Evolutionary conservation across 2,797 vertebrate species (phyloP).

Genomic region (Gymnoscopelus microlampas): DNA sequence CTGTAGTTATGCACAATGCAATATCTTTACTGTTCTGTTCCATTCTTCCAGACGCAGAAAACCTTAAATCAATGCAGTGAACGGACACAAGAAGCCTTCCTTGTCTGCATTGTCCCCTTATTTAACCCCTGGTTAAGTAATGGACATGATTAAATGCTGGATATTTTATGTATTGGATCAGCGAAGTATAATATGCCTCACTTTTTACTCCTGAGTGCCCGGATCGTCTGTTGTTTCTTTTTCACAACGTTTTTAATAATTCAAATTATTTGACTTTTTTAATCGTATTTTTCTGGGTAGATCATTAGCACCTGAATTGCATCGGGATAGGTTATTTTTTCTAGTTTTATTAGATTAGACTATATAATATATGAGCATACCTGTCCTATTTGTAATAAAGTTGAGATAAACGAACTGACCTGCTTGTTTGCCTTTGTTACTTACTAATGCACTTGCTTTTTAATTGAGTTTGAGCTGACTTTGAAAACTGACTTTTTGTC

Average conservation of each 20-base stretch:
- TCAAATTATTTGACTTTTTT: constrained; percentile 17
- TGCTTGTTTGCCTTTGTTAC: no score
- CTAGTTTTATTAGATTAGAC: neutral
- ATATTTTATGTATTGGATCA: constrained; percentile 21
- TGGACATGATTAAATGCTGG: neutral
- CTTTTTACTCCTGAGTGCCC: constrained; percentile 4
- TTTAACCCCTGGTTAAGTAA: neutral
- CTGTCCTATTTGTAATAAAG: no score
- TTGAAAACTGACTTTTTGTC: no score
- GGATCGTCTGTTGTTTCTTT: neutral
- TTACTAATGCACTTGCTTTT: no score
- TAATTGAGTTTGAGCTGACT: no score
- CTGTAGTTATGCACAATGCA: neutral
- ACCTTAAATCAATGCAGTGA: constrained; percentile 73
- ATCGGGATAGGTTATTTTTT: no score
- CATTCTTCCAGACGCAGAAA: constrained; percentile 87
- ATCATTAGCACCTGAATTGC: neutral
- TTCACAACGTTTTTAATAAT: neutral
- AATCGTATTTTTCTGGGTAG: constrained; percentile 3
- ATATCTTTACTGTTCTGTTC: constrained; percentile 7
- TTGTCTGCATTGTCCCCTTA: neutral
- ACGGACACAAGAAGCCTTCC: constrained; percentile 6
- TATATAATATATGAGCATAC: no score
- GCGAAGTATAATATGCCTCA: neutral
- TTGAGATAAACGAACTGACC: no score